These are phyloP conservation scores for Dromaius novaehollandiae DNA, from an alignment of 2,113 vertebrate species.

Conservation along the genomic window DNA sequence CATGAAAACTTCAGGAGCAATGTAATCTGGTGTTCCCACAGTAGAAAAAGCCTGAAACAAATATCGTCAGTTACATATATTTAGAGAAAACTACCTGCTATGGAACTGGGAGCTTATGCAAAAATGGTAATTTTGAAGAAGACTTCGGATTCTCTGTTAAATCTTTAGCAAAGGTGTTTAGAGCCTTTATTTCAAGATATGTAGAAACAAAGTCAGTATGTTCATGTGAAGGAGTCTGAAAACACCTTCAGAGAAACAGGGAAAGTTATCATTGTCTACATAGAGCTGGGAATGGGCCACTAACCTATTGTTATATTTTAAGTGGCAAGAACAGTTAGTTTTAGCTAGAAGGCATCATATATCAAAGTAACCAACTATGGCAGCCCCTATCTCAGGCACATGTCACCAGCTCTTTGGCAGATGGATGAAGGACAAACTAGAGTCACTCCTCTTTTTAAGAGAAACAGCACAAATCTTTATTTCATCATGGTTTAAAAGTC, in stretches of 20 bases:
- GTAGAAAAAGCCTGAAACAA: constrained; percentile 93
- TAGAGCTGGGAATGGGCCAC: background rate
- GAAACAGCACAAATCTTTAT: background rate
- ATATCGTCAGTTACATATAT: background rate
- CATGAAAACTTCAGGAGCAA: constrained; percentile 97
- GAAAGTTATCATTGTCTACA: background rate
- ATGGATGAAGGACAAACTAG: background rate
- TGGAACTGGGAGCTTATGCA: background rate
- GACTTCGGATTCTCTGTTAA: background rate
- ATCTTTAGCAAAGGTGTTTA: background rate
- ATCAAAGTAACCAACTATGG: background rate
- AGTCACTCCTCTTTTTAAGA: background rate
- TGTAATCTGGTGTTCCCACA: constrained; percentile 96
- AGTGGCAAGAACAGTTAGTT: background rate
- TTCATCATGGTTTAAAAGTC: background rate
- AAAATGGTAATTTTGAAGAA: background rate
- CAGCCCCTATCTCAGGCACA: background rate
- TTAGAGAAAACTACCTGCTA: background rate
- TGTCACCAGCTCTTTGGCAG: constrained; percentile 14
- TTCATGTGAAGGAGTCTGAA: background rate
- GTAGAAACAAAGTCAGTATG: background rate
- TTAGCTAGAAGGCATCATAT: background rate
- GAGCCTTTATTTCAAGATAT: background rate
- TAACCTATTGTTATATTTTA: background rate
- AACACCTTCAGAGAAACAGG: background rate